Evolutionary conservation across 2,113 vertebrate species (phyloP).

Genomic region (Lepidothrix coronata): DNA sequence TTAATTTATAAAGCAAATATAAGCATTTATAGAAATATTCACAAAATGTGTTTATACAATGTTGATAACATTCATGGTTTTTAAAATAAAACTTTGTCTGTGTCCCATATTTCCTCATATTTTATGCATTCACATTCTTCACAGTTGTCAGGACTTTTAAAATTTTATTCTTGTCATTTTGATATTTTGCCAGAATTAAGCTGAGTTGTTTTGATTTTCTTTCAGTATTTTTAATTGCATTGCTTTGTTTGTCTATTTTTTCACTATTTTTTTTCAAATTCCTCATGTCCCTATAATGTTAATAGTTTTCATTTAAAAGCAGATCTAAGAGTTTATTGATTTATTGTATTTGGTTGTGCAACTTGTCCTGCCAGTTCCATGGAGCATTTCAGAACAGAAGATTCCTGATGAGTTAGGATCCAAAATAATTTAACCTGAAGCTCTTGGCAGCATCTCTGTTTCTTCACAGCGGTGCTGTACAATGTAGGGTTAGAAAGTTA

Average conservation of each 20-base stretch:
- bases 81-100: conserved; percentile 11
- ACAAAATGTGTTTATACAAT: not conserved
- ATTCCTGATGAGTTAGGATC: conserved; percentile 17
- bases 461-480: not conserved
- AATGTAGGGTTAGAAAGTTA: not conserved
- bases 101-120: not conserved
- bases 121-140: conserved; percentile 20
- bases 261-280: not conserved
- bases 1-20: conserved; percentile 36
- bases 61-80: not conserved
- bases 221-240: not conserved
- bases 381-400: conserved; percentile 53
- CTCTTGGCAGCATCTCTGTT: conserved; percentile 22
- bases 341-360: not conserved
- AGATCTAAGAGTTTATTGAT: conserved; percentile 42
- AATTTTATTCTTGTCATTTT: conserved; percentile 24
- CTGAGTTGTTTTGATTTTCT: conserved; percentile 7
- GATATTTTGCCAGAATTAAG: conserved; percentile 40
- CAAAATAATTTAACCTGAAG: conserved; percentile 55
- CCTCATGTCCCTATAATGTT: not conserved
- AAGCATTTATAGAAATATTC: not conserved
- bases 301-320: conserved; percentile 45
- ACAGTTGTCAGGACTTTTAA: conserved; percentile 6
- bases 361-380: conserved; percentile 24
- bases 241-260: not conserved